These are phyloP conservation scores for Taurulus bubalis DNA, from an alignment of 2,113 vertebrate species.

Conservation along the genomic window DNA sequence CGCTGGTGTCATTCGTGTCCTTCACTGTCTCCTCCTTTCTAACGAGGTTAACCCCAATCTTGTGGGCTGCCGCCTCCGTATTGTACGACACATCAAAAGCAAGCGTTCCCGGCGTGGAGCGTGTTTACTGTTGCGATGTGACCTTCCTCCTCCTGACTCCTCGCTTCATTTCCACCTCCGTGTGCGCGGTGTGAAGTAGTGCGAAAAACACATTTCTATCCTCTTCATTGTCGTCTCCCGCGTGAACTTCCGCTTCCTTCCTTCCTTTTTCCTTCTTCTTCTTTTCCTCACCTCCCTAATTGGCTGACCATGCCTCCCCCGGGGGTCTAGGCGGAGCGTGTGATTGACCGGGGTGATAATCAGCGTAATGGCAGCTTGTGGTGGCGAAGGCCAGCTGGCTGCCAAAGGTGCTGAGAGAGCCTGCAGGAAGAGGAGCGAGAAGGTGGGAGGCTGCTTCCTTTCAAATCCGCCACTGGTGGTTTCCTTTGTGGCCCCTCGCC, in stretches of 20 bases:
- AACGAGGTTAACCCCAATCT: conserved; percentile 68
- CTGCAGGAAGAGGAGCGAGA: conserved; percentile 34
- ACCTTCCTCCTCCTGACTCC: conserved; percentile 46
- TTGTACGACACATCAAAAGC: conserved; percentile 44
- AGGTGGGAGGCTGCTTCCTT: conserved; percentile 38
- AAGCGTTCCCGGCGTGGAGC: conserved; percentile 34
- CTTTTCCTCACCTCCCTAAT: conserved; percentile 54
- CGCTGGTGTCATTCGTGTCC: conserved; percentile 25
- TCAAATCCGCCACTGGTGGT: conserved; percentile 35
- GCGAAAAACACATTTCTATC: conserved; percentile 41
- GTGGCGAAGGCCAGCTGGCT: conserved; percentile 64
- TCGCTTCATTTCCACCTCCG: conserved; percentile 56
- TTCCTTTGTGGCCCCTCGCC: not conserved
- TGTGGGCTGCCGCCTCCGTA: conserved; percentile 21
- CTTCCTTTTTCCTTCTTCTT: not conserved
- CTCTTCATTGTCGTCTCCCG: not conserved
- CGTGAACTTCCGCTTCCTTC: not conserved
- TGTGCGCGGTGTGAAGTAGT: conserved; percentile 39
- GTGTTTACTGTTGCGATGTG: conserved; percentile 50
- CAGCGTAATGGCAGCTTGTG: conserved; percentile 64
- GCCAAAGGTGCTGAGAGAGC: conserved; percentile 72
- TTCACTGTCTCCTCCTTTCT: conserved; percentile 21
- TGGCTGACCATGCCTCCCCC: conserved; percentile 51
- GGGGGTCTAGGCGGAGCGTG: not conserved
- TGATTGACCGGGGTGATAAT: conserved; percentile 79